Evolutionary conservation across 2,113 vertebrate genomes (phyloP).

Genomic region (Upupa epops): DNA sequence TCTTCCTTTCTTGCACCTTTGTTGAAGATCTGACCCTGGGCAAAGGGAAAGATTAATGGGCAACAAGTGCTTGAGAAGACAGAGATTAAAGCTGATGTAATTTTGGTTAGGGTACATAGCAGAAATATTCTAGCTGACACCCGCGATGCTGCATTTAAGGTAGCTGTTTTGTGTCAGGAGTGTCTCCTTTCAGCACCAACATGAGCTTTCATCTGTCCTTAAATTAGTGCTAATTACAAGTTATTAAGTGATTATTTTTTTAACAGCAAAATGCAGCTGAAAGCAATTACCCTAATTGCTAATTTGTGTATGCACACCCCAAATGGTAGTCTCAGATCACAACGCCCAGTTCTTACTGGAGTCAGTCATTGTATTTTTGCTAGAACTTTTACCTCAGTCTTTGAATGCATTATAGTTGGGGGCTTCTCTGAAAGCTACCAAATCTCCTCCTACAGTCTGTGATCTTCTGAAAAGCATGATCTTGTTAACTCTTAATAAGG

Average conservation of each 20-base stretch:
- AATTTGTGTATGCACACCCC: conserved; percentile 18
- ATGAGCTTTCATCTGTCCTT: conserved; percentile 42
- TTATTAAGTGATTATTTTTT: conserved; percentile 1
- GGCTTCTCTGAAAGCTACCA: background rate
- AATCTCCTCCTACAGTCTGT: background rate
- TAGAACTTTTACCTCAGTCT: background rate
- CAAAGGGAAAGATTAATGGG: background rate
- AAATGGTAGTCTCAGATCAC: conserved; percentile 30
- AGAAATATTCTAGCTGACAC: background rate
- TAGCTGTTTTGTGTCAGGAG: conserved; percentile 48
- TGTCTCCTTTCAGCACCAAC: conserved; percentile 14
- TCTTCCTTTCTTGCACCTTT: background rate
- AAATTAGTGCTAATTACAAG: conserved; percentile 56
- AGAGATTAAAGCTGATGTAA: conserved; percentile 31
- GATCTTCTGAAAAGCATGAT: background rate
- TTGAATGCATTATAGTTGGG: background rate
- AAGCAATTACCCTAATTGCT: conserved; percentile 59
- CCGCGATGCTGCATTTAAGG: background rate
- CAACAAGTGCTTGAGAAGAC: conserved; percentile 36
- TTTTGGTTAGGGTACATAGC: conserved; percentile 2
- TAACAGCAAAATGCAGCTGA: conserved; percentile 52
- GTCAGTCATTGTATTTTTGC: background rate
- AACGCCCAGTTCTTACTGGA: conserved; percentile 10
- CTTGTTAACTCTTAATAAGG: background rate
- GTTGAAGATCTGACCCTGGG: background rate